Percentiles rank a stretch among this genome's conserved stretches.
phyloP scores from a whole-genome alignment of 2,888 invertebrate species.

The Apotomis capreana region DNA sequence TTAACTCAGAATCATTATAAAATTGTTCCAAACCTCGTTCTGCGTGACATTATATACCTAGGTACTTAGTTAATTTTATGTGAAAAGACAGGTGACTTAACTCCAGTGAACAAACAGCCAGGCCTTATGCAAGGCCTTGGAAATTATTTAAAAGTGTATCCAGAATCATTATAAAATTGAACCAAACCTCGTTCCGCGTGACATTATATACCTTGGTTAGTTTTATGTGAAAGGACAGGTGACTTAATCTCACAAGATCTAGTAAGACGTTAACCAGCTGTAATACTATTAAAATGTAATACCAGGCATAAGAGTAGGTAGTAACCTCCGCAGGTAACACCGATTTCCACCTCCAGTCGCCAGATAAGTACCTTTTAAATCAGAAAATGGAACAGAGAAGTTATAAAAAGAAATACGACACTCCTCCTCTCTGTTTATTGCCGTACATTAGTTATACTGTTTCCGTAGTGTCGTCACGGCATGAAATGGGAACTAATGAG shows the following conservation, averaged over 20 bases:
- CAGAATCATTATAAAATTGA: too few relatives aligned
- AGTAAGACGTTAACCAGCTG: constrained; percentile 1
- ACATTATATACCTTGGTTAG: neutral
- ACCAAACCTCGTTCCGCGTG: too few relatives aligned
- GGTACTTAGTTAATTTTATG: neutral
- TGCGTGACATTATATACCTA: too few relatives aligned
- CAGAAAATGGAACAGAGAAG: constrained; percentile 77
- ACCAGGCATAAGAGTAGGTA: constrained; percentile 30
- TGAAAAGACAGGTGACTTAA: neutral
- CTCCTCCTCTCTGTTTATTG: constrained; percentile 80
- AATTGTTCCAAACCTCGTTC: too few relatives aligned
- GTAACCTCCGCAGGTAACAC: constrained; percentile 48
- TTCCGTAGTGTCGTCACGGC: constrained; percentile 82
- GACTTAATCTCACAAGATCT: neutral
- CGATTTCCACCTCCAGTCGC: constrained; percentile 59
- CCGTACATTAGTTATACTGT: constrained; percentile 83
- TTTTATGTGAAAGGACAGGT: neutral
- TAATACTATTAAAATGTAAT: constrained; percentile 25
- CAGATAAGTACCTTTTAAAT: constrained; percentile 71
- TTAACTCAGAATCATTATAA: too few relatives aligned
- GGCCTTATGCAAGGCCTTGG: too few relatives aligned
- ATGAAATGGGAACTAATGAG: constrained; percentile 83
- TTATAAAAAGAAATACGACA: constrained; percentile 83
- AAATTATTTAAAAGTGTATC: too few relatives aligned
- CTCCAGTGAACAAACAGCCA: too few relatives aligned